Evolutionary conservation across 2,113 vertebrate genomes (phyloP).

Genomic region (Coturnix japonica): DNA sequence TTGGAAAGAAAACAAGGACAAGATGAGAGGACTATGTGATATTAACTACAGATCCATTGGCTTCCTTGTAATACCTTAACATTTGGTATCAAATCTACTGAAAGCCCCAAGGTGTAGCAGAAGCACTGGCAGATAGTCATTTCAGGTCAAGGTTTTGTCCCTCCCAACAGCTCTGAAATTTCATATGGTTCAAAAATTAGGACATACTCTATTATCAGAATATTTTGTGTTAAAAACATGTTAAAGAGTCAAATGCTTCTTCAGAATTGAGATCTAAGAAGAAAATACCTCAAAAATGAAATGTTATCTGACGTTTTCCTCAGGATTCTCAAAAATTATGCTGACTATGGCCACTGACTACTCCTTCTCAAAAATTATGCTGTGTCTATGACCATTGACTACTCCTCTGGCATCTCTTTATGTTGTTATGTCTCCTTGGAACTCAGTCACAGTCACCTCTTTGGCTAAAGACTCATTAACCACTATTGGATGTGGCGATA

Average conservation of each 20-base stretch:
- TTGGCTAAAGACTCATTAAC: not conserved
- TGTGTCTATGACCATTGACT: rapidly evolving
- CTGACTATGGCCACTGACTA: rapidly evolving
- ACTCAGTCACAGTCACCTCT: not conserved
- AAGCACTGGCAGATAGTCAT: not conserved
- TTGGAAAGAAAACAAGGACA: rapidly evolving
- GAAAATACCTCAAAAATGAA: not conserved
- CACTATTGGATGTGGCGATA: not conserved
- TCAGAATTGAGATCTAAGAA: not conserved
- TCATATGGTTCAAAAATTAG: not conserved
- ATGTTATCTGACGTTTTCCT: not conserved
- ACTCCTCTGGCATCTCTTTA: too few relatives aligned
- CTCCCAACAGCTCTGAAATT: not conserved
- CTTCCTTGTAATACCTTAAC: not conserved
- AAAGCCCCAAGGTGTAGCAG: not conserved
- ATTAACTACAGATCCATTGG: not conserved
- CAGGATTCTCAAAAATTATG: not conserved
- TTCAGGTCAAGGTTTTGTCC: not conserved
- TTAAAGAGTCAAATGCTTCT: not conserved
- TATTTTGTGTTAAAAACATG: not conserved
- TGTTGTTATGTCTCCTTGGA: not conserved
- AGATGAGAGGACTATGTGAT: not conserved
- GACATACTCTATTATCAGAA: not conserved
- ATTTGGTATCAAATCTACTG: not conserved
- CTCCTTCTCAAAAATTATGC: not conserved